Base-by-base conservation (phyloP, 2,113 vertebrate genomes). In the Vireo altiloquus region DNA sequence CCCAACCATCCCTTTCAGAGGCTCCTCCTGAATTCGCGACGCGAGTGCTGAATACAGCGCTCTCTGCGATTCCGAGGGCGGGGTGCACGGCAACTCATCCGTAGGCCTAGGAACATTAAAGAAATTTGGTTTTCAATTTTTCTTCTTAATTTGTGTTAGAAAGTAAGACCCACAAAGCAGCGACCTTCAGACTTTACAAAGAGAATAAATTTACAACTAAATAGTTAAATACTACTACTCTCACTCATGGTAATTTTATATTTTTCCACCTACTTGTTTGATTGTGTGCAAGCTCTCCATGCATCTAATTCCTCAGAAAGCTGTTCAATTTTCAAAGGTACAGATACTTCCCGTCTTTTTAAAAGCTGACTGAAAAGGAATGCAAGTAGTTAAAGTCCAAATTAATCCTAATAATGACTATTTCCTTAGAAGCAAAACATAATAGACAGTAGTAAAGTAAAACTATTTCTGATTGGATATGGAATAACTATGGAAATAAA, bases 281-380 rank as follows among this genome's bases (percentile, higher is more conserved):
- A 93, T 46, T 97, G 98, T n/a, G 98, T 97, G 87, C 98, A 99
- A 47, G 97, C 98, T 95, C 98, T 98, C 99, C 99, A 99, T 10
- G 99, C 99, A 46, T 99, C 98, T 92, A 99, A 94, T 85, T 99
- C 99, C 82, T 98, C 96, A 12, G 99, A 99, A 83, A 99, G 98
- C 94, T 98, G 98, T 82, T 99, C 98, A 22, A 99, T 99, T 98
- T 98, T 98, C 94, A 99, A 94, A 71, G 99, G 99, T 63, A 99
- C 98, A 39, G 98, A 98, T 28, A 99, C 99, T 53, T 99, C 98
- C 54, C 99, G 98, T 54, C 99, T 98, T 97, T 99, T 99, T 95
- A 99, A 94, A 94, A 99, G 98, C 98, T 99, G 99, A 94, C 99
- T 99, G 95, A 87, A 97, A 98, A 79, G 57, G 18, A 85, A 87